phyloP scores from a whole-genome alignment of 2,797 vertebrate genomes.

The Acipenser oxyrinchus region DNA sequence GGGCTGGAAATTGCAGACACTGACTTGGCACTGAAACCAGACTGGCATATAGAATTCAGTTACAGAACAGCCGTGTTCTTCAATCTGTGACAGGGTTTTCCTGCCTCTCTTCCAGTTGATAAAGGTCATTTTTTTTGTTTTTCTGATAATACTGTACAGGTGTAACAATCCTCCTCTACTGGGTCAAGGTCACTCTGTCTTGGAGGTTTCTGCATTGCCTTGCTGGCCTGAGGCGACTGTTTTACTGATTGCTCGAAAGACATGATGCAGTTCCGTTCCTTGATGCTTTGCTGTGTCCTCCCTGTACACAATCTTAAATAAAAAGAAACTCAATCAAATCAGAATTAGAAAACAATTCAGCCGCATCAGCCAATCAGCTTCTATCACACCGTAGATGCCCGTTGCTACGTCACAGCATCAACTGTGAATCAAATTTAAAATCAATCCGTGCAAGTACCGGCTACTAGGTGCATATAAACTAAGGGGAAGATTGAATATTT shows the following conservation, averaged over 20 bases:
- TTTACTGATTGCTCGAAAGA: conserved; percentile 58
- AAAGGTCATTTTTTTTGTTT: conserved; percentile 28
- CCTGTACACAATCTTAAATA: conserved; percentile 71
- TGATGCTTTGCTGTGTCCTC: conserved; percentile 66
- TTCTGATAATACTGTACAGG: conserved; percentile 23
- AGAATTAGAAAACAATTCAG: not conserved
- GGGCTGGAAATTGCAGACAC: conserved; percentile 54
- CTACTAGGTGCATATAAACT: too few species aligned
- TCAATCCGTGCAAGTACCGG: too few species aligned
- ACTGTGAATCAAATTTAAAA: too few species aligned
- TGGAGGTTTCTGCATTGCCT: conserved; percentile 24
- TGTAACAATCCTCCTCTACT: conserved; percentile 17
- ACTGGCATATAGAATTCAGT: conserved; percentile 19
- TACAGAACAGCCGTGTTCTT: conserved; percentile 38
- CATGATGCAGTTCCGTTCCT: conserved; percentile 72
- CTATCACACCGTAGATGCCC: too few species aligned
- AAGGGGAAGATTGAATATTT: too few species aligned
- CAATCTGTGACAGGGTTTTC: not conserved
- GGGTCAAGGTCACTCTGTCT: conserved; percentile 25
- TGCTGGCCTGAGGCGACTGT: conserved; percentile 26
- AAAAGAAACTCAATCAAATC: conserved; percentile 8
- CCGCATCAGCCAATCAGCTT: too few species aligned
- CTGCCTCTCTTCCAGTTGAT: conserved; percentile 30
- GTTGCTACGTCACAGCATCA: too few species aligned
- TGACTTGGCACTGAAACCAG: conserved; percentile 47